Percentiles rank a stretch among this genome's conserved stretches.
phyloP scores from a whole-genome alignment of 2,888 invertebrate species.

The Drosophila tripunctata region DNA sequence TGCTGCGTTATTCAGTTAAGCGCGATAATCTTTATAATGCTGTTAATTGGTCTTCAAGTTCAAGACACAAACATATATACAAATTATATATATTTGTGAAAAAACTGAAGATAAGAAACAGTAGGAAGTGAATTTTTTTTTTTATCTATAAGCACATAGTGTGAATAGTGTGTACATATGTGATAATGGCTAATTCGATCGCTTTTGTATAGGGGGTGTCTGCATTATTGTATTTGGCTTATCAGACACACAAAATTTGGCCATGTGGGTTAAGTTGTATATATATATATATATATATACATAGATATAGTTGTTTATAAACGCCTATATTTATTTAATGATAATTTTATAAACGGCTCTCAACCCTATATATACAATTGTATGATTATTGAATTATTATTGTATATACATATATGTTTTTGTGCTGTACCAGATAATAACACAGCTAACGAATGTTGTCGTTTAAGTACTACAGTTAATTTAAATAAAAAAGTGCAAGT shows the following conservation, averaged over 20 bases:
- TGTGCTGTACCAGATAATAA: slow-evolving; percentile 33
- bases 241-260: slow-evolving; percentile 16
- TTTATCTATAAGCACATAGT: not conserved
- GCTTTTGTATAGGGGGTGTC: slow-evolving; percentile 39
- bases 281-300: not conserved
- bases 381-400: not conserved
- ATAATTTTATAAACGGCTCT: slow-evolving; percentile 13
- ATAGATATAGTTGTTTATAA: not conserved
- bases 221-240: slow-evolving; percentile 23
- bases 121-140: slow-evolving; percentile 1
- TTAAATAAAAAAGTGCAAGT: slow-evolving; percentile 17
- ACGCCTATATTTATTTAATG: slow-evolving; percentile 19
- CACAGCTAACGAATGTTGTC: slow-evolving; percentile 15
- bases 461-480: not conserved
- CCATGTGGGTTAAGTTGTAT: not conserved
- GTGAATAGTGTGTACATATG: not conserved
- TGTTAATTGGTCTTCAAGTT: slow-evolving; percentile 6
- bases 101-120: slow-evolving; percentile 9
- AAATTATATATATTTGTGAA: not conserved
- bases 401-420: slow-evolving; percentile 1
- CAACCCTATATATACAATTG: slow-evolving; percentile 4
- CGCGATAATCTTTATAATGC: not conserved
- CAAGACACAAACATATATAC: not conserved
- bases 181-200: slow-evolving; percentile 12
- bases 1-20: not conserved